Evolutionary conservation across 2,113 vertebrate genomes (phyloP), one percentile per base, ranked within the genome.

Genomic region (Sterna hirundo): DNA sequence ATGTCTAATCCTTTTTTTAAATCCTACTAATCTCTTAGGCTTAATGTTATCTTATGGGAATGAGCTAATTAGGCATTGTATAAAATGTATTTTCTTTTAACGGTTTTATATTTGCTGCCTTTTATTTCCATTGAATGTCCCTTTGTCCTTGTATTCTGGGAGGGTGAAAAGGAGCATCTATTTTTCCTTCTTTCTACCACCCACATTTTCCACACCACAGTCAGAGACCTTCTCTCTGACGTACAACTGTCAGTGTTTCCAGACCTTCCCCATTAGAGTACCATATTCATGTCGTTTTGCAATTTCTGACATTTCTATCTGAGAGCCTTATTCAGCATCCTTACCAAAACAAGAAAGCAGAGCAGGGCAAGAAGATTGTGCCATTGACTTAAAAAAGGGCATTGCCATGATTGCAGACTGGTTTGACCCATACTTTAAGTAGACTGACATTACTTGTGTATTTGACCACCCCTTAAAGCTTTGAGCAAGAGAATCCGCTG

Each of bases 21-120:
- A 96, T 95, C 91, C 96, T 95, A 47, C 95, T 97, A 88, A 97
- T 95, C 97, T 97, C 93, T 95, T 72, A 97, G 58, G 66, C 78
- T 94, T 92, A 95, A 93, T 76, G 61, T 83, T 95, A 96, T 92
- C 78, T 94, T 94, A 82, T 81, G 93, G 83, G 93, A 95, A 93
- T 89, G 80, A 94, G 83, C 65, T 97, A 96, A 96, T 97, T 96
- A 97, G 74, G 69, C 68, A 88, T 72, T 87, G 46, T 66, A 88
- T 69, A 80, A 96, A 95, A 88, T 42, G 11, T 36, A 77, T 85
- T 96, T 88, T 68, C 52, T 81, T 95, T 83, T 66, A 94, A 90
- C 30, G n/a, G 46, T 82, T 89, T 95, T 61, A 47, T 76, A 86
- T 69, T 82, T 72, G 38, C 52, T 87, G 68, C 71, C 47, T 92